These are phyloP conservation scores for Protobothrops mucrosquamatus DNA, from an alignment of 2,113 vertebrate species.

Conservation along the genomic window DNA sequence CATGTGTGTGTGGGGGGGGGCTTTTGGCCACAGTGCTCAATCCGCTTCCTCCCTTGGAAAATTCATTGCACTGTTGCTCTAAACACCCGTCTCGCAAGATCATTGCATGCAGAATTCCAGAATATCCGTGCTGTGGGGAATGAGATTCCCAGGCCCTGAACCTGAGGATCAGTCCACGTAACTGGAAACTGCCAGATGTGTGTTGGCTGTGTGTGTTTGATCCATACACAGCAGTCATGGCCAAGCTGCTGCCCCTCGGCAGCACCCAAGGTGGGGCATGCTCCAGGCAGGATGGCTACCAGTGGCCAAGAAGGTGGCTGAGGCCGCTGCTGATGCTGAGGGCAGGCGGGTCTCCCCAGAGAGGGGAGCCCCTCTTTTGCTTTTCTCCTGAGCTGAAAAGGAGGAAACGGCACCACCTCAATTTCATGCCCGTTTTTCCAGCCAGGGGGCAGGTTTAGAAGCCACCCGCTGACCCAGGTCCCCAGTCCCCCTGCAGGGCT, in stretches of 20 bases:
- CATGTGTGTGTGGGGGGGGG: background rate
- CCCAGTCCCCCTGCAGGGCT: background rate
- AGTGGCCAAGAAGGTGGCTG: fast-evolving
- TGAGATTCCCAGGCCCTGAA: background rate
- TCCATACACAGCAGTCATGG: background rate
- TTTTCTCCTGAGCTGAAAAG: constrained; percentile 24
- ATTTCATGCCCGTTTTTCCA: background rate
- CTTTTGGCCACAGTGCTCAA: background rate
- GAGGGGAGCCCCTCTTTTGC: too few species aligned
- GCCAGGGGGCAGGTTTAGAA: background rate
- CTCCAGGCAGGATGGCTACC: fast-evolving
- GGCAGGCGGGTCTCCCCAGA: background rate
- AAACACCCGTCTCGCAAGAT: too few species aligned
- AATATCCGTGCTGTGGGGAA: background rate
- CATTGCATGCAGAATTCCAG: background rate
- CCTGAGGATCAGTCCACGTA: background rate
- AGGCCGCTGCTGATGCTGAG: background rate
- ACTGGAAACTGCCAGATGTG: background rate
- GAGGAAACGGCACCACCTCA: background rate
- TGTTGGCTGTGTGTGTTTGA: too few species aligned
- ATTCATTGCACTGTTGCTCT: too few species aligned
- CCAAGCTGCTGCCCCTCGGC: background rate
- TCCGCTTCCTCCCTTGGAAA: background rate
- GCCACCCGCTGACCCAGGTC: background rate
- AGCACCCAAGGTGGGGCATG: fast-evolving